Conservation (phyloP, 2,888 invertebrate species). For the Anarsia innoxiella region DNA sequence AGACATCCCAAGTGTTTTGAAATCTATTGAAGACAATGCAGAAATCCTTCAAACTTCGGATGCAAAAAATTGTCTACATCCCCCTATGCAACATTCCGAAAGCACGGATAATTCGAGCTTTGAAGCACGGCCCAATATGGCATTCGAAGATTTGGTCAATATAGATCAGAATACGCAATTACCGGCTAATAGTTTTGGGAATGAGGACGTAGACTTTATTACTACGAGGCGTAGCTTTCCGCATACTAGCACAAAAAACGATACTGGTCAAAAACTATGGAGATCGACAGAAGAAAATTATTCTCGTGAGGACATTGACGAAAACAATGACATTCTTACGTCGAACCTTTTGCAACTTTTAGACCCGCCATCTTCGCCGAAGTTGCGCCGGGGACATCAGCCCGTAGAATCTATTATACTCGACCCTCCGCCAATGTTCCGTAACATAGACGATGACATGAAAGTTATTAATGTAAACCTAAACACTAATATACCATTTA, state of each 20-base stretch:
- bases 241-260: constrained; percentile 70
- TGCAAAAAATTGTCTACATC: constrained; percentile 29
- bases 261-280: constrained; percentile 51
- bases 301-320: constrained; percentile 31
- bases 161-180: constrained; percentile 77
- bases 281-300: constrained; percentile 61
- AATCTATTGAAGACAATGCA: constrained; percentile 7
- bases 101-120: constrained; percentile 76
- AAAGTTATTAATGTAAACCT: constrained; percentile 62
- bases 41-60: constrained; percentile 18
- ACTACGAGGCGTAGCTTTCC: constrained; percentile 80
- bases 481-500: constrained; percentile 56
- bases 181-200: constrained; percentile 39
- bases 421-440: constrained; percentile 78
- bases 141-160: constrained; percentile 81
- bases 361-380: constrained; percentile 61
- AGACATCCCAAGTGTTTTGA: constrained; percentile 19
- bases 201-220: constrained; percentile 48
- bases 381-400: constrained; percentile 32
- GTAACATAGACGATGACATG: constrained; percentile 57
- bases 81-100: constrained; percentile 74
- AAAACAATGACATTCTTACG: constrained; percentile 27
- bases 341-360: constrained; percentile 45
- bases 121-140: constrained; percentile 73
- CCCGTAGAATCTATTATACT: constrained; percentile 54